A percentile compares a stretch with the other conserved stretches of the same genome.
phyloP scores from a whole-genome alignment of 2,888 invertebrate genomes.

The Callosobruchus maculatus region DNA sequence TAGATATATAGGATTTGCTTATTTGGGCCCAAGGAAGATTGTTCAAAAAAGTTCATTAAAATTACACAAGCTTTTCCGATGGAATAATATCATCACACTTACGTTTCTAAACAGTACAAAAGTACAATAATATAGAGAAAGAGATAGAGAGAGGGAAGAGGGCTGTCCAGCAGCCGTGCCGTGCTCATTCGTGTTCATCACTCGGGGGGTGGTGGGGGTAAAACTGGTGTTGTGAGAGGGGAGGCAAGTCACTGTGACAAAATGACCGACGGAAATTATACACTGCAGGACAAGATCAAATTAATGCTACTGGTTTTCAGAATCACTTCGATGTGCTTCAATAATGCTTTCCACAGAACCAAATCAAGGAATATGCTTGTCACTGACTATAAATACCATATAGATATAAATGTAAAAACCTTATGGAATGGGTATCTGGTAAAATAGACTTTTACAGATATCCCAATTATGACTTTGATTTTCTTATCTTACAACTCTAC shows the following conservation, averaged over 20 bases:
- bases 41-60: slow-evolving; percentile 42
- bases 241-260: slow-evolving; percentile 24
- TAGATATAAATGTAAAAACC: too few species aligned
- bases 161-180: slow-evolving; percentile 38
- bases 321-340: neutral
- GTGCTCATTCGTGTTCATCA: slow-evolving; percentile 28
- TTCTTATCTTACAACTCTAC: too few species aligned
- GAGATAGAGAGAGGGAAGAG: slow-evolving; percentile 12
- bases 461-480: too few species aligned
- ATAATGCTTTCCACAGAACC: neutral
- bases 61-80: slow-evolving; percentile 39
- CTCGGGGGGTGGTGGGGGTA: slow-evolving; percentile 16
- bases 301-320: neutral
- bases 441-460: too few species aligned
- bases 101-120: slow-evolving; percentile 37
- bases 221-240: slow-evolving; percentile 5
- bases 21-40: slow-evolving; percentile 53
- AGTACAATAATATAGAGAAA: slow-evolving; percentile 30
- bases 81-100: slow-evolving; percentile 42
- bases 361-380: too few species aligned
- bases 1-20: slow-evolving; percentile 46
- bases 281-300: neutral
- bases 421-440: too few species aligned
- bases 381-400: too few species aligned
- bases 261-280: slow-evolving; percentile 8